phyloP scores from a whole-genome alignment of 2,888 invertebrate genomes.

The Hirtodrosophila duncani region DNA sequence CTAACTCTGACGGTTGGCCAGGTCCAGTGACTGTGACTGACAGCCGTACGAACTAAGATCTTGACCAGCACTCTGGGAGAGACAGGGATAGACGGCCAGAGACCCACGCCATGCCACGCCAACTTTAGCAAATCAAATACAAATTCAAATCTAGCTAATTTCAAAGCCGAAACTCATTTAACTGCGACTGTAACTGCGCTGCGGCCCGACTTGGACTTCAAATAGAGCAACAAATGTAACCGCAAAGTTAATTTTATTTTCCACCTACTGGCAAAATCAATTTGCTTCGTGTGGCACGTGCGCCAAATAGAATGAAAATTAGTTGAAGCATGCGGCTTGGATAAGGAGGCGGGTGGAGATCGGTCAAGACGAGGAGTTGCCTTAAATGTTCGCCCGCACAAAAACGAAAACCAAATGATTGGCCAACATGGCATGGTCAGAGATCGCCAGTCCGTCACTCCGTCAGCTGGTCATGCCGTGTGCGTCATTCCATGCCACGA shows the following conservation, averaged over 20 bases:
- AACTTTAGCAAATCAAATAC: constrained; percentile 65
- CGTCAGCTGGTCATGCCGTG: constrained; percentile 56
- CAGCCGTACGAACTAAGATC: constrained; percentile 60
- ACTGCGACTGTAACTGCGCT: constrained; percentile 12
- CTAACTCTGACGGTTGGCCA: constrained; percentile 32
- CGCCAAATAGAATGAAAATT: constrained; percentile 74
- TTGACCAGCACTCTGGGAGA: constrained; percentile 51
- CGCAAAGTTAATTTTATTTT: constrained; percentile 73
- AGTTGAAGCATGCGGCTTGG: constrained; percentile 27
- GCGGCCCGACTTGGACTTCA: constrained; percentile 15
- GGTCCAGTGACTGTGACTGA: constrained; percentile 64
- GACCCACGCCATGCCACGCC: constrained; percentile 21
- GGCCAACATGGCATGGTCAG: background rate
- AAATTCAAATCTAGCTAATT: constrained; percentile 72
- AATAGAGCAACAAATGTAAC: constrained; percentile 52
- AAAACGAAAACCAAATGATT: constrained; percentile 16
- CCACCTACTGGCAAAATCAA: constrained; percentile 78
- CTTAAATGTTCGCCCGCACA: constrained; percentile 44
- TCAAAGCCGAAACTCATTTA: constrained; percentile 62
- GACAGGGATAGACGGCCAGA: constrained; percentile 34
- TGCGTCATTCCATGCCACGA: constrained; percentile 59
- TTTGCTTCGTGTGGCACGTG: constrained; percentile 78
- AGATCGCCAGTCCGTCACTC: constrained; percentile 26
- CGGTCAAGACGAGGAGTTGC: constrained; percentile 12
- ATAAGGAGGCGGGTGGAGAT: background rate